Base-by-base conservation (phyloP, 2,888 invertebrate species). In the Prenolepis imparis region DNA sequence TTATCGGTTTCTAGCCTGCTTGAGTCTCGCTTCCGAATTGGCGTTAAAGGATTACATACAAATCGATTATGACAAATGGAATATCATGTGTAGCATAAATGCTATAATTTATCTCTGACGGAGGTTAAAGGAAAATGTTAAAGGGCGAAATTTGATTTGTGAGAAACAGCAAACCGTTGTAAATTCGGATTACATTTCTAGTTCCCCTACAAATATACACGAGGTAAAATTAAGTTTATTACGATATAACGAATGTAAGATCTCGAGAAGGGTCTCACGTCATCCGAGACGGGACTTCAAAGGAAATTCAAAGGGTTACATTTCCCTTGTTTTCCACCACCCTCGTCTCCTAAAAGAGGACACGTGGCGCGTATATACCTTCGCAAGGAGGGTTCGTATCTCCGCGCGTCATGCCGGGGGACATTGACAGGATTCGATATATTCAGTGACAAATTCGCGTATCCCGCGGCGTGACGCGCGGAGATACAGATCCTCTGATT, bases 401-500 rank as follows among this genome's bases (percentile, higher is more conserved):
- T n/a, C n/a, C n/a, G n/a, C n/a, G 68, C 68, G 21, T 78, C 57
- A 68, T 24, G 77, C 21, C 68, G 57, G 41, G 68, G 68, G 77
- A 77, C 57, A 68, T 68, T 68, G 77, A 57, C 67, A 39, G 21
- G 70, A 59, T 59, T 73, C 72, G 74, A 81, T 81, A 81, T 81
- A 75, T 74, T 81, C 74, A 24, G n/a, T 74, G 81, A 74, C 61
- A 63, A 52, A 63, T 28, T 73, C 41, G 2, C 52, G 64, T 63
- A 63, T 74, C 81, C 81, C 36, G 63, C 81, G 81, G 81, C 78
- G 59, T 59, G 32, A 70, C 28, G 57, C 70, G 32, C 28, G 21
- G 57, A 82, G 64, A 74, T 66, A 82, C 36, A n/a, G n/a, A 75
- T 82, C 66, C 72, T 74, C 39, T 86, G 88, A 89, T 91, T 90